phyloP scores from a whole-genome alignment of 1,140 invertebrate genomes.

The Nasonia giraulti region DNA sequence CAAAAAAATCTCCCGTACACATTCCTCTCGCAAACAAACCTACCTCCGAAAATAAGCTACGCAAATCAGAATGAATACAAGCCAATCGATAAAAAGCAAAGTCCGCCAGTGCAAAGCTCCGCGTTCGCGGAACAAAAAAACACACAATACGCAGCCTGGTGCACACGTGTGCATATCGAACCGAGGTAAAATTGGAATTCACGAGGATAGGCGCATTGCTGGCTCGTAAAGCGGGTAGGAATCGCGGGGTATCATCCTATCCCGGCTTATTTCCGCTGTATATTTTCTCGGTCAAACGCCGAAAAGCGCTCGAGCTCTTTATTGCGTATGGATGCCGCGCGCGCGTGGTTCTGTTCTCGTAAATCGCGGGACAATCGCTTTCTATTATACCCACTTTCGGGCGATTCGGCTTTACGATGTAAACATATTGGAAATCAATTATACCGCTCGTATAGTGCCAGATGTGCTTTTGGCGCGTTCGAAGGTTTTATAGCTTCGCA shows the following conservation, averaged over 20 bases:
- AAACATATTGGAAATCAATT: slow-evolving; percentile 5
- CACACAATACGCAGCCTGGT: background rate
- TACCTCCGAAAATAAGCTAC: background rate
- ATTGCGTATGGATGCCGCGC: slow-evolving; percentile 5
- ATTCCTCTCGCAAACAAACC: background rate
- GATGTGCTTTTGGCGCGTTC: background rate
- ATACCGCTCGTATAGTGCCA: background rate
- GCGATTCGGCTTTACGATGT: background rate
- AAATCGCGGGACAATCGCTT: background rate
- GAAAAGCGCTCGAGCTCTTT: slow-evolving; percentile 18
- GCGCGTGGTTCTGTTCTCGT: background rate
- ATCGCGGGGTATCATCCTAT: slow-evolving; percentile 20
- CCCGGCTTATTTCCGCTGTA: slow-evolving; percentile 1
- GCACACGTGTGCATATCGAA: background rate
- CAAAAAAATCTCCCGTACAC: background rate
- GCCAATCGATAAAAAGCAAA: background rate
- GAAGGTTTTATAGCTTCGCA: background rate
- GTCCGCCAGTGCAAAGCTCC: background rate
- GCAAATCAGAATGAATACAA: background rate
- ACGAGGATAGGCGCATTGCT: slow-evolving; percentile 7
- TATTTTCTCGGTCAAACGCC: slow-evolving; percentile 20
- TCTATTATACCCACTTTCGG: background rate
- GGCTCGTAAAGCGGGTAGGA: slow-evolving; percentile 28
- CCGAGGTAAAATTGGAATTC: slow-evolving; percentile 38
- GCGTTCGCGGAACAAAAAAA: background rate